These are phyloP conservation scores for Catamblyrhynchus diadema DNA, from an alignment of 2,797 vertebrate species.

Conservation along the genomic window DNA sequence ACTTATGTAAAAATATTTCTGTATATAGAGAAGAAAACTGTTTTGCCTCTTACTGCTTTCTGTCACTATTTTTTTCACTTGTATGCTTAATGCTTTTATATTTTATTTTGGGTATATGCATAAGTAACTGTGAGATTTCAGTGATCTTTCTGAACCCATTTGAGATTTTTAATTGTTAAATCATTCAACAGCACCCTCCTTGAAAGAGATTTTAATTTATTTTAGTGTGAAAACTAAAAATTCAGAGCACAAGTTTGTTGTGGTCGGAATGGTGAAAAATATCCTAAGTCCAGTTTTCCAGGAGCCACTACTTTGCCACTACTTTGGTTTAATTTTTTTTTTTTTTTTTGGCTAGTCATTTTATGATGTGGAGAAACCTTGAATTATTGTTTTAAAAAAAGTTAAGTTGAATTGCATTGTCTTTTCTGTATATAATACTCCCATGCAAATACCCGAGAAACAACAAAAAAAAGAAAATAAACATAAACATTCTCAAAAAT, in stretches of 20 bases:
- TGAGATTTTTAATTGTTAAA: not conserved
- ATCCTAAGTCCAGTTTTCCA: slow-evolving; percentile 19
- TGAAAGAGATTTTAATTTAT: slow-evolving; percentile 55
- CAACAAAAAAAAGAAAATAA: not conserved
- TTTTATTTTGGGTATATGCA: slow-evolving; percentile 11
- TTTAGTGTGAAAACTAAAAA: slow-evolving; percentile 61
- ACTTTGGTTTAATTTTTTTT: not conserved
- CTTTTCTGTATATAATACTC: slow-evolving; percentile 58
- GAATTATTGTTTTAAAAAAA: slow-evolving; percentile 55
- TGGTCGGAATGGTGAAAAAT: slow-evolving; percentile 22
- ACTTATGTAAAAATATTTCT: slow-evolving; percentile 66
- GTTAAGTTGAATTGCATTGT: slow-evolving; percentile 21
- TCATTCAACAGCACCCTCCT: slow-evolving; percentile 6
- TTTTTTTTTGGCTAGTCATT: not conserved
- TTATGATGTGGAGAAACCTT: slow-evolving; percentile 17
- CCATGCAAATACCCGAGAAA: slow-evolving; percentile 20
- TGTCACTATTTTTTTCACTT: not conserved
- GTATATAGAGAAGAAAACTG: slow-evolving; percentile 59
- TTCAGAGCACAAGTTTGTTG: slow-evolving; percentile 59
- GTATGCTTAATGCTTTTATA: slow-evolving; percentile 35
- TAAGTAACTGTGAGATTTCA: not conserved
- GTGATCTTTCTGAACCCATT: slow-evolving; percentile 7
- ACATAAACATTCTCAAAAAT: not conserved
- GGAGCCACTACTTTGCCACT: slow-evolving; percentile 37
- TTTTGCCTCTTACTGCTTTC: not conserved